Evolutionary conservation across 2,113 vertebrate genomes (phyloP).

Genomic region (Oryzias melastigma): DNA sequence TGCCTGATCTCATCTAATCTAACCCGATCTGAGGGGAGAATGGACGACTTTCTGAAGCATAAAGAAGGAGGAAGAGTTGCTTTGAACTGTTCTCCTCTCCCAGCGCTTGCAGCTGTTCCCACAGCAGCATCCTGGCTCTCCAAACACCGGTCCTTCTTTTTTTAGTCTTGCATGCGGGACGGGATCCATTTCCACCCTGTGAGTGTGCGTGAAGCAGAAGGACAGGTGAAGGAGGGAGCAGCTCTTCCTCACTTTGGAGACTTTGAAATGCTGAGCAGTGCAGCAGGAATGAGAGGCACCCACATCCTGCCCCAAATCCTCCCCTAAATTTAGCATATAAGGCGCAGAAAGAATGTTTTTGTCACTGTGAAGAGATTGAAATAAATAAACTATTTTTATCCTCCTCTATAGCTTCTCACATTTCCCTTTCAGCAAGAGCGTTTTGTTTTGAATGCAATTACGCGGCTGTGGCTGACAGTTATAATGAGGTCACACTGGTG

Average conservation of each 20-base stretch:
- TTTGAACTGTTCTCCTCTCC: conserved; percentile 24
- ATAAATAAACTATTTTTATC: neutral
- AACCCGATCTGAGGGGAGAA: too few species aligned
- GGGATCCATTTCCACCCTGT: conserved; percentile 44
- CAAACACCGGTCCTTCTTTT: conserved; percentile 53
- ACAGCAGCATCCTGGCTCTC: conserved; percentile 60
- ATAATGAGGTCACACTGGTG: conserved; percentile 60
- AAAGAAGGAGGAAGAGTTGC: too few species aligned
- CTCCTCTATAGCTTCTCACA: conserved; percentile 11
- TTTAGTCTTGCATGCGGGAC: conserved; percentile 61
- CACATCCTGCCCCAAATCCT: conserved; percentile 8
- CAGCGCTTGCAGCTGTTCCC: conserved; percentile 57
- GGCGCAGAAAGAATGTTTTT: conserved; percentile 9
- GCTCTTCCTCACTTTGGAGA: conserved; percentile 15
- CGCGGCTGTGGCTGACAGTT: conserved; percentile 41
- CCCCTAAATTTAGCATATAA: neutral
- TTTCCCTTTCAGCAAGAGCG: conserved; percentile 32
- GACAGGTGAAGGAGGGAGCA: neutral
- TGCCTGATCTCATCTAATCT: neutral
- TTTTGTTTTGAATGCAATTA: conserved; percentile 49
- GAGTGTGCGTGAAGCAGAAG: neutral
- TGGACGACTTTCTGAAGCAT: too few species aligned
- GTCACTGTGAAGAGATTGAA: neutral
- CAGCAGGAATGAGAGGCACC: conserved; percentile 23
- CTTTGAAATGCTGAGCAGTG: conserved; percentile 47